These are phyloP conservation scores for Lepidonotus clava DNA, from an alignment of 2,888 invertebrate genomes.

Conservation along the genomic window DNA sequence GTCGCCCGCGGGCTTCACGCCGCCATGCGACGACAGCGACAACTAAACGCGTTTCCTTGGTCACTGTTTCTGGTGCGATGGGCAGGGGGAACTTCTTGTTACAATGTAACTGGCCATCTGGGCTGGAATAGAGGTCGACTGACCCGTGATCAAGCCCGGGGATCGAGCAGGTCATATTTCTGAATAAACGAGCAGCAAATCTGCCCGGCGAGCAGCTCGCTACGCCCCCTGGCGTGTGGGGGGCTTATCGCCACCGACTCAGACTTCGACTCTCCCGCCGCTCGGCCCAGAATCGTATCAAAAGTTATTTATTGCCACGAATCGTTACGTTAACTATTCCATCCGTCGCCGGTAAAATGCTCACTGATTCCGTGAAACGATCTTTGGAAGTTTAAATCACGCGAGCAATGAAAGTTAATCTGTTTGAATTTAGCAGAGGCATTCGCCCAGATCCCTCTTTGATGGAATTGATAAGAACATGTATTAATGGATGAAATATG, in stretches of 20 bases:
- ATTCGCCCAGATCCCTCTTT: no score
- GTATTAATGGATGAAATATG: no score
- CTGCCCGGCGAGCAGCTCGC: no score
- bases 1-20: background rate
- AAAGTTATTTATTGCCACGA: conserved; percentile 4
- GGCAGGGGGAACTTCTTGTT: background rate
- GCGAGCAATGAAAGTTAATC: no score
- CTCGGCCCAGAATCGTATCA: conserved; percentile 12
- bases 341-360: background rate
- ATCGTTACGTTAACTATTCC: background rate
- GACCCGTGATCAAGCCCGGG: no score
- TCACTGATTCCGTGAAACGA: no score
- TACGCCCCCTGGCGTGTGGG: no score
- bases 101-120: conserved; percentile 18
- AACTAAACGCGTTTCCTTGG: background rate
- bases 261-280: background rate
- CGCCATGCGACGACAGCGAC: background rate
- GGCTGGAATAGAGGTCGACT: background rate
- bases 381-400: no score
- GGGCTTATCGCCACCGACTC: background rate
- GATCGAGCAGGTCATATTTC: background rate
- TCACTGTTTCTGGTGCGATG: no score
- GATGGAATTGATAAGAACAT: no score
- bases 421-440: no score
- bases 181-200: background rate